Percentiles rank a stretch among this genome's conserved stretches.
Conservation (phyloP, 2,888 invertebrate species). For the Sarcophaga subvicina region DNA sequence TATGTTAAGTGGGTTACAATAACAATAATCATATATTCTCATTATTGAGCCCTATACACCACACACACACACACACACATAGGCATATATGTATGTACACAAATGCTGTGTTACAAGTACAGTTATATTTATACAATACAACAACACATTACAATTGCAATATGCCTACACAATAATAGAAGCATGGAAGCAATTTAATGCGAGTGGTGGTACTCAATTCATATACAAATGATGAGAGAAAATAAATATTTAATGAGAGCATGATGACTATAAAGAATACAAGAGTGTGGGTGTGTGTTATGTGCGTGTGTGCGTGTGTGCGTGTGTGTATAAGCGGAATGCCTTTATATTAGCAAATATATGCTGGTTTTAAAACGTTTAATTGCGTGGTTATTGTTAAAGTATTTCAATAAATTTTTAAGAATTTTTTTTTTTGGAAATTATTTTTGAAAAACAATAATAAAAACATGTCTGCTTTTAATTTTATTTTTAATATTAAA, state of each 20-base stretch:
- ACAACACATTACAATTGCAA: not conserved
- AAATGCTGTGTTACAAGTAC: no score
- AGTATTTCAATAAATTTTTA: not conserved
- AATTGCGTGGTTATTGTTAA: not conserved
- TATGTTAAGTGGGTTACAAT: conserved; percentile 55
- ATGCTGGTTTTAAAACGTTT: not conserved
- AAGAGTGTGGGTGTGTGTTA: not conserved
- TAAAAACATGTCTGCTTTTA: no score
- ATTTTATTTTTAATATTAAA: not conserved
- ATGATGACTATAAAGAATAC: not conserved
- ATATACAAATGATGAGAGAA: not conserved
- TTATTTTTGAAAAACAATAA: no score
- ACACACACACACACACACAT: not conserved
- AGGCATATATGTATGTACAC: not conserved
- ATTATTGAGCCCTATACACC: not conserved
- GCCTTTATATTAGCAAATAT: not conserved
- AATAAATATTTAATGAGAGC: not conserved
- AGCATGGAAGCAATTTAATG: not conserved
- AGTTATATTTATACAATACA: no score
- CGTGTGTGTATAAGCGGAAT: not conserved
- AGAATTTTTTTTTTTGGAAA: not conserved
- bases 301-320: not conserved
- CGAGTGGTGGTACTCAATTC: not conserved
- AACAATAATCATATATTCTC: conserved; percentile 17
- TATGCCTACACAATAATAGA: not conserved